A percentile compares a stretch with the other conserved stretches of the same genome.
Conservation (phyloP, 2,113 vertebrate species). For the Sinocyclocheilus grahami region DNA sequence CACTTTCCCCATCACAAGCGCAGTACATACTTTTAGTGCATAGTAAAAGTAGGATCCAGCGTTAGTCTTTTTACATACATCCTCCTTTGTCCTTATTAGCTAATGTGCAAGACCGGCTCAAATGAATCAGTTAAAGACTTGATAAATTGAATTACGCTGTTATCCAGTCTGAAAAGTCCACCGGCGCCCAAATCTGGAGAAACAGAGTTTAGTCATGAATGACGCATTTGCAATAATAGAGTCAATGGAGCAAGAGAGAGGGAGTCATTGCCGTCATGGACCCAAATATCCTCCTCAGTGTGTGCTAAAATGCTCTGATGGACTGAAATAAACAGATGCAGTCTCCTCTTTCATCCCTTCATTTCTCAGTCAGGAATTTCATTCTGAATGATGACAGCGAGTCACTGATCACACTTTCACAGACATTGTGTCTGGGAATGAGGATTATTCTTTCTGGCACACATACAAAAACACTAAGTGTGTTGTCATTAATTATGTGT, state of each 20-base stretch:
- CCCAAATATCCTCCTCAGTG: slow-evolving; percentile 24
- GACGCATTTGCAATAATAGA: slow-evolving; percentile 1
- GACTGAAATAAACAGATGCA: slow-evolving; percentile 17
- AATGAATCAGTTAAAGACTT: not conserved
- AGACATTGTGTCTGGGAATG: slow-evolving; percentile 6
- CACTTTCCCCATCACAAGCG: not conserved
- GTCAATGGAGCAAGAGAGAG: slow-evolving; percentile 1
- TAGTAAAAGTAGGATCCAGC: not conserved
- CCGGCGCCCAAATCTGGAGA: not conserved
- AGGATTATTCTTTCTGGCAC: slow-evolving; percentile 27
- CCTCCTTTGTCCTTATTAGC: slow-evolving; percentile 1
- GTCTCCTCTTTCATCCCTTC: slow-evolving; percentile 4
- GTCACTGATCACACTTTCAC: not conserved
- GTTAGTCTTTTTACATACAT: not conserved
- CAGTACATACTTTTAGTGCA: not conserved
- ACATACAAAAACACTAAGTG: slow-evolving; percentile 10
- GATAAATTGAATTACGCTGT: not conserved
- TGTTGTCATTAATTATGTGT: slow-evolving; percentile 28
- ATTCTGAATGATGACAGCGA: slow-evolving; percentile 9
- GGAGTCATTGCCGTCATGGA: slow-evolving; percentile 6
- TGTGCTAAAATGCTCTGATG: slow-evolving; percentile 19
- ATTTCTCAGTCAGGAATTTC: slow-evolving; percentile 30
- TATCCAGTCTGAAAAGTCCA: slow-evolving; percentile 8
- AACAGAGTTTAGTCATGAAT: slow-evolving; percentile 5
- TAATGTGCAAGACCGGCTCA: slow-evolving; percentile 5